These are phyloP conservation scores for Pseudochromis fuscus DNA, from an alignment of 2,797 vertebrate species.

Conservation along the genomic window DNA sequence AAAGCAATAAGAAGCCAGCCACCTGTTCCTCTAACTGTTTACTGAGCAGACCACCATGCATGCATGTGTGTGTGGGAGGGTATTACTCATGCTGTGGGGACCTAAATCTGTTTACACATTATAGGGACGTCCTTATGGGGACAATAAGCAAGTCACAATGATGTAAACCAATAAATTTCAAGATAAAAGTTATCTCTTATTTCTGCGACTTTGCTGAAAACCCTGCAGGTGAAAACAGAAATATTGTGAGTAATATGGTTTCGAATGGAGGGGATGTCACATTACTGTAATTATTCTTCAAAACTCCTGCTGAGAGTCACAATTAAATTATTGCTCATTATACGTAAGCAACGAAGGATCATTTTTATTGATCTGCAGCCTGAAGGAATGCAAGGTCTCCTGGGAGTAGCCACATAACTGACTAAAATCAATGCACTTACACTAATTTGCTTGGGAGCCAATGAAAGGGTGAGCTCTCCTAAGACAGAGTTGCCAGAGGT, in stretches of 20 bases:
- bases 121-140: too few relatives aligned
- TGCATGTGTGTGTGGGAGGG: neutral
- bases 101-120: too few relatives aligned
- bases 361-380: constrained; percentile 65
- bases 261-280: neutral
- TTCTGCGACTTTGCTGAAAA: neutral
- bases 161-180: too few relatives aligned
- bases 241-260: neutral
- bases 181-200: neutral
- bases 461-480: constrained; percentile 18
- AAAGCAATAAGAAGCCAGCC: constrained; percentile 40
- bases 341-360: constrained; percentile 60
- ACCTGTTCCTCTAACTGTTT: constrained; percentile 58
- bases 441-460: constrained; percentile 67
- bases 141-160: too few relatives aligned
- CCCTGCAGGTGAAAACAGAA: neutral
- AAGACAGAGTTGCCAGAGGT: constrained; percentile 1
- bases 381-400: constrained; percentile 45
- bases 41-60: constrained; percentile 46
- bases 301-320: constrained; percentile 23
- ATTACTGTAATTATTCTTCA: constrained; percentile 29
- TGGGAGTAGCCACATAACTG: constrained; percentile 38
- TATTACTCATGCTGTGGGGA: too few relatives aligned
- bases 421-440: constrained; percentile 67
- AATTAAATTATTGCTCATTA: constrained; percentile 63